Percentiles rank a stretch among this genome's conserved stretches.
phyloP scores from a whole-genome alignment of 2,113 vertebrate species.

The Limnothrissa miodon region DNA sequence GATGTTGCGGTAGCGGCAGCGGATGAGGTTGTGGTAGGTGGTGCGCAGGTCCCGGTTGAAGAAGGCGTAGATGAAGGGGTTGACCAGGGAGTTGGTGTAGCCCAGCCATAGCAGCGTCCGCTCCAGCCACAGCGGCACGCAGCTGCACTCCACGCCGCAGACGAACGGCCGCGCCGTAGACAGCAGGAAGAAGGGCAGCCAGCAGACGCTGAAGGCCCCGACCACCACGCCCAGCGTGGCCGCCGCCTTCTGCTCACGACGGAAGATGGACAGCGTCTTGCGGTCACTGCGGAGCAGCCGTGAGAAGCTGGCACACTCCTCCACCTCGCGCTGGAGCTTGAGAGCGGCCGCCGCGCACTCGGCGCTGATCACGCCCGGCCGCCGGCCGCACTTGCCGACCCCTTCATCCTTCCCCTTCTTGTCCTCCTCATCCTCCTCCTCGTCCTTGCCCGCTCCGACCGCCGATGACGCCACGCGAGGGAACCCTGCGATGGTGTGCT shows the following conservation, averaged over 20 bases:
- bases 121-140: slow-evolving; percentile 82
- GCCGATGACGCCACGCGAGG: slow-evolving; percentile 55
- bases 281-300: slow-evolving; percentile 75
- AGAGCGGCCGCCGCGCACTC: slow-evolving; percentile 67
- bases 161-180: slow-evolving; percentile 82
- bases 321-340: slow-evolving; percentile 76
- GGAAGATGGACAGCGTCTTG: slow-evolving; percentile 85
- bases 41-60: slow-evolving; percentile 87
- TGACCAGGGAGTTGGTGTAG: slow-evolving; percentile 85
- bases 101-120: slow-evolving; percentile 84
- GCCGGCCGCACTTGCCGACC: background rate
- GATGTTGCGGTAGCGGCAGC: slow-evolving; percentile 83
- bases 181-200: slow-evolving; percentile 84
- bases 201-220: slow-evolving; percentile 81
- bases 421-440: slow-evolving; percentile 29
- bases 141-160: slow-evolving; percentile 80
- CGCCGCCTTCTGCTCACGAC: slow-evolving; percentile 84
- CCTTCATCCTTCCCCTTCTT: background rate
- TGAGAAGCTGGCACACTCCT: slow-evolving; percentile 79
- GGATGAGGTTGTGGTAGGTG: slow-evolving; percentile 82
- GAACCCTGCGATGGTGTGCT: slow-evolving; percentile 78
- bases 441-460: slow-evolving; percentile 36
- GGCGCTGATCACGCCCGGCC: slow-evolving; percentile 29
- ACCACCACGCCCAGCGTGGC: slow-evolving; percentile 85
- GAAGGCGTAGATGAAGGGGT: slow-evolving; percentile 87